Conservation (phyloP, 1,140 invertebrate species). For the Heliconius himera region DNA sequence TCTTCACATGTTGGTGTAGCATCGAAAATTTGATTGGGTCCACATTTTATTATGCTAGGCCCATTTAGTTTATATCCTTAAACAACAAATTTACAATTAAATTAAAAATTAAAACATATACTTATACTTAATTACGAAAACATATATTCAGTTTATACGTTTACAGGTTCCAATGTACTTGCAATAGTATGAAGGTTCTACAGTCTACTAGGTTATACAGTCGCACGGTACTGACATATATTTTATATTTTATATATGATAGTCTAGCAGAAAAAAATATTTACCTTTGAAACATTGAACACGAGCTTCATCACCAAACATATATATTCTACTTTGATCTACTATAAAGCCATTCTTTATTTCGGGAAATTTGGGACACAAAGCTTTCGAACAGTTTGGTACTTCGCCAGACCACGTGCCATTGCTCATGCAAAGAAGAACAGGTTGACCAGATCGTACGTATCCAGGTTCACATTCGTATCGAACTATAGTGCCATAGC, state of each 20-base stretch:
- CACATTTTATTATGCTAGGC: constrained; percentile 94
- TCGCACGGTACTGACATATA: too few relatives aligned
- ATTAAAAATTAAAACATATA: not conserved
- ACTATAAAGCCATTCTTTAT: constrained; percentile 93
- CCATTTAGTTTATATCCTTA: constrained; percentile 73
- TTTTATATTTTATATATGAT: too few relatives aligned
- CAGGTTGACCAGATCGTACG: constrained; percentile 92
- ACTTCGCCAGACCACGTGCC: constrained; percentile 97
- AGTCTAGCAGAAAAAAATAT: not conserved
- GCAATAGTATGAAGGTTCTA: not conserved
- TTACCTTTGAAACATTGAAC: constrained; percentile 96
- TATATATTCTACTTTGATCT: constrained; percentile 88
- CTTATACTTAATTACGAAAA: not conserved
- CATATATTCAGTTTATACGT: too few relatives aligned
- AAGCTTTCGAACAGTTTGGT: constrained; percentile 92
- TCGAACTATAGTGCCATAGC: constrained; percentile 96
- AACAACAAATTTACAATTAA: constrained; percentile 20
- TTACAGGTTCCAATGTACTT: too few relatives aligned
- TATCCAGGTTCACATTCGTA: constrained; percentile 98
- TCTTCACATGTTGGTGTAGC: constrained; percentile 94
- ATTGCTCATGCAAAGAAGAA: constrained; percentile 97
- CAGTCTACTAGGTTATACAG: too few relatives aligned
- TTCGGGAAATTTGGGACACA: constrained; percentile 91
- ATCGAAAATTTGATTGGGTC: constrained; percentile 91
- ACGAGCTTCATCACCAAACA: constrained; percentile 94